These are phyloP conservation scores for Sceloporus undulatus DNA, from an alignment of 2,113 vertebrate species.

Conservation along the genomic window DNA sequence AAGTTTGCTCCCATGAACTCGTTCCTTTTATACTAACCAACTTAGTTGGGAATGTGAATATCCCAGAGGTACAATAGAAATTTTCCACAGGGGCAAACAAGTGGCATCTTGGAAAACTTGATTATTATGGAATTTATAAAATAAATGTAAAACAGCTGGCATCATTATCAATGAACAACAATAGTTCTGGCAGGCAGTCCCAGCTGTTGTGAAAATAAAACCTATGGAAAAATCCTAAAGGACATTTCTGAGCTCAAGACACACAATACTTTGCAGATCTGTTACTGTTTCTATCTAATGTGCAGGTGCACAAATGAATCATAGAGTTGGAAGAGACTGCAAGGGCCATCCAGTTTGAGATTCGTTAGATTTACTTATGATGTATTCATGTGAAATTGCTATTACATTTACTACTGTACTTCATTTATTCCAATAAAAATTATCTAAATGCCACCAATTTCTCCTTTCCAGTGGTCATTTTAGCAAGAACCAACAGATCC, in stretches of 20 bases:
- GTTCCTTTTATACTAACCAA: neutral
- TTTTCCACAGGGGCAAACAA: constrained; percentile 46
- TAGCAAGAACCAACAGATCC: neutral
- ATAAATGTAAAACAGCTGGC: constrained; percentile 75
- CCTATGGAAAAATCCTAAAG: constrained; percentile 6
- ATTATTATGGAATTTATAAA: constrained; percentile 39
- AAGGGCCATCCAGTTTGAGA: constrained; percentile 8
- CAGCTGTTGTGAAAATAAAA: constrained; percentile 61
- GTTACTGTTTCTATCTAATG: neutral
- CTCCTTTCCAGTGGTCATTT: no score
- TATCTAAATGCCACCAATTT: neutral
- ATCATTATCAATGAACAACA: constrained; percentile 51
- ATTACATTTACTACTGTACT: neutral
- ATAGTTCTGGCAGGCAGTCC: constrained; percentile 51
- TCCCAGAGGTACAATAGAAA: constrained; percentile 10
- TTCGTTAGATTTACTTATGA: constrained; percentile 19
- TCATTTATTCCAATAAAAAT: neutral
- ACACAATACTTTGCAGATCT: constrained; percentile 32
- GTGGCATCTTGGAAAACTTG: constrained; percentile 28
- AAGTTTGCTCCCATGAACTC: neutral
- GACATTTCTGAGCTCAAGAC: constrained; percentile 15
- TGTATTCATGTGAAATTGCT: neutral
- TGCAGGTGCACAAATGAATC: neutral
- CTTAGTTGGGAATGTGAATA: neutral
- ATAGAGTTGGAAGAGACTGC: no score